A percentile compares a stretch with the other conserved stretches of the same genome.
These are phyloP conservation scores for Phoxinus dragarum DNA, from an alignment of 2,797 vertebrate genomes.

Conservation along the genomic window DNA sequence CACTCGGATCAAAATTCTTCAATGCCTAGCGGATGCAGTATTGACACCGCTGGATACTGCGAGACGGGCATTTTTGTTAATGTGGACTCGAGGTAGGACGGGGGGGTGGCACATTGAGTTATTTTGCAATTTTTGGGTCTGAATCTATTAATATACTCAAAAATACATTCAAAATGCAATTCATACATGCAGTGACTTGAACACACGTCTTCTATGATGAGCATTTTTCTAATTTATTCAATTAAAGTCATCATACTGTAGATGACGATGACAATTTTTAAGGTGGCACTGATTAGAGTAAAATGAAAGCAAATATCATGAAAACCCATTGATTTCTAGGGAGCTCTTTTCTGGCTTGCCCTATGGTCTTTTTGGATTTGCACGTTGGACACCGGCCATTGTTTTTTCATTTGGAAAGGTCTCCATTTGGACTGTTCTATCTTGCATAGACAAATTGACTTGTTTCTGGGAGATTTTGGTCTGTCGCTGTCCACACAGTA, in stretches of 20 bases:
- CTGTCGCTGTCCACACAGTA: not conserved
- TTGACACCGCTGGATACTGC: not conserved
- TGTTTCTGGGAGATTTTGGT: conserved; percentile 7
- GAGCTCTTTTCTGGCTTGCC: conserved; percentile 1
- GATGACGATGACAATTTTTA: not conserved
- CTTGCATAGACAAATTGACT: conserved; percentile 29
- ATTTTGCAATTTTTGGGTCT: not conserved
- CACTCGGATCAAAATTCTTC: not conserved
- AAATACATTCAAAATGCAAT: not conserved
- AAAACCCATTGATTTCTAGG: not conserved
- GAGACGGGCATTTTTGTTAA: not conserved
- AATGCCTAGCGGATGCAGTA: not conserved
- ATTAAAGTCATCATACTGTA: no score
- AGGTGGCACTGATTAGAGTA: not conserved
- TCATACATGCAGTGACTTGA: not conserved
- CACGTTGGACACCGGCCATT: conserved; percentile 1
- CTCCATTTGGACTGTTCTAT: not conserved
- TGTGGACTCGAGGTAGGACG: not conserved
- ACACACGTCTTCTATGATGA: not conserved
- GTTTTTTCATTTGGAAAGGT: not conserved
- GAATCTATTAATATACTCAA: not conserved
- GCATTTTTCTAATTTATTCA: no score
- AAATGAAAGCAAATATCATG: not conserved
- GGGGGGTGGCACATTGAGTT: not conserved
- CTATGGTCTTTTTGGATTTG: conserved; percentile 5